Conservation (phyloP, 2,888 invertebrate genomes). For the Liopterus haemorrhoidalis region DNA sequence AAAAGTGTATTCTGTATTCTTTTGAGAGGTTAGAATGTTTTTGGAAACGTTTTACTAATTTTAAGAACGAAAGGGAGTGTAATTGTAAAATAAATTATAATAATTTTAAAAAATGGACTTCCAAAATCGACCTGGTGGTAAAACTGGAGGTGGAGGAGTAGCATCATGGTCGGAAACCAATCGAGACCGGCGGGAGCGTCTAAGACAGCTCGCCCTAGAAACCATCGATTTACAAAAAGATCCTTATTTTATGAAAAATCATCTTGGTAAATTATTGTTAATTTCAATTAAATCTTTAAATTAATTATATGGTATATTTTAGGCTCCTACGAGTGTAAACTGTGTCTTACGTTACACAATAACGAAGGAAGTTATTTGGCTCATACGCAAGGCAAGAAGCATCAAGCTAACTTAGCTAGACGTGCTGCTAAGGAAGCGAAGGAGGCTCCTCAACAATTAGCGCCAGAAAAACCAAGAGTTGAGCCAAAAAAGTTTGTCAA, state of each 20-base stretch:
- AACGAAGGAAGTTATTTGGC: slow-evolving; percentile 99
- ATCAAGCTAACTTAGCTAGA: slow-evolving; percentile 96
- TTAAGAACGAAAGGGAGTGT: too few species aligned
- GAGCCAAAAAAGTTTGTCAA: slow-evolving; percentile 99
- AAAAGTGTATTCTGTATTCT: too few species aligned
- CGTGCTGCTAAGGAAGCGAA: slow-evolving; percentile 98
- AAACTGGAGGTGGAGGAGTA: slow-evolving; percentile 98
- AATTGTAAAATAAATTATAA: not conserved
- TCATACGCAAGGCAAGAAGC: slow-evolving; percentile 99
- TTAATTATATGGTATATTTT: slow-evolving; percentile 35
- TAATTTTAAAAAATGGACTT: slow-evolving; percentile 77
- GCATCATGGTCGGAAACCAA: slow-evolving; percentile 99
- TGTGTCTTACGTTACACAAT: slow-evolving; percentile 96
- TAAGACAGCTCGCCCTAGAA: slow-evolving; percentile 92
- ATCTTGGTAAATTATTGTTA: slow-evolving; percentile 61
- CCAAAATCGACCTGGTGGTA: slow-evolving; percentile 97
- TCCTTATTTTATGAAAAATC: slow-evolving; percentile 99
- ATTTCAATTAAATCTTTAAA: slow-evolving; percentile 1
- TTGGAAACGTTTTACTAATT: too few species aligned
- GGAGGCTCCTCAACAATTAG: slow-evolving; percentile 89
- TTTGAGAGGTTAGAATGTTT: too few species aligned
- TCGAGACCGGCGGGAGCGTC: slow-evolving; percentile 89
- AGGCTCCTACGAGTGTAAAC: slow-evolving; percentile 96
- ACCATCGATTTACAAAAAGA: slow-evolving; percentile 99
- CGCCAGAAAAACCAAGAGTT: slow-evolving; percentile 92